Percentiles rank a stretch among this genome's conserved stretches.
phyloP scores from a whole-genome alignment of 2,797 vertebrate species.

The Sebastes melanostomus region DNA sequence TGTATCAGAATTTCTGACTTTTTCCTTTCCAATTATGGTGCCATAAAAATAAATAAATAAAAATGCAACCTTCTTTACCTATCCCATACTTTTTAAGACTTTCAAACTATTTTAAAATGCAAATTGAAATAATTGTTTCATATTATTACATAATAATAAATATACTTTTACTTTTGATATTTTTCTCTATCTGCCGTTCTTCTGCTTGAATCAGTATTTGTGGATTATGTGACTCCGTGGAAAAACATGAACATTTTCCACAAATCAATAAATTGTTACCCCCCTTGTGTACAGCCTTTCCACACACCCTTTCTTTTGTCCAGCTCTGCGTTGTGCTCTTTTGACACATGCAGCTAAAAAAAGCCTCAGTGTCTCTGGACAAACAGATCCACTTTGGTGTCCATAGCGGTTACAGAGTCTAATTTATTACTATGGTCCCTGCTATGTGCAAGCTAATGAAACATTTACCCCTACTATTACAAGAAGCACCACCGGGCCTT shows the following conservation, averaged over 20 bases:
- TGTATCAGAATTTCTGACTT: background rate
- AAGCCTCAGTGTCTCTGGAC: conserved; percentile 11
- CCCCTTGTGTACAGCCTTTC: background rate
- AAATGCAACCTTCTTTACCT: background rate
- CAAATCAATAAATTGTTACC: background rate
- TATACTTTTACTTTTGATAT: background rate
- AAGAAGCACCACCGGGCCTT: conserved; percentile 30
- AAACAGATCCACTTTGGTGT: conserved; percentile 24
- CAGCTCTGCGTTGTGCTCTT: conserved; percentile 11
- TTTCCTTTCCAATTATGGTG: background rate
- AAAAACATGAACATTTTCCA: too few relatives aligned
- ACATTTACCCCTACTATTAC: conserved; percentile 21
- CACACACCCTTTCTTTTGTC: background rate
- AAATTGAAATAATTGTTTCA: background rate
- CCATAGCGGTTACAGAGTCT: conserved; percentile 5
- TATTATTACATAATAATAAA: background rate
- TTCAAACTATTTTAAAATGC: background rate
- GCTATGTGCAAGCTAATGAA: conserved; percentile 29
- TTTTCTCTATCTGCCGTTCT: background rate
- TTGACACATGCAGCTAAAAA: conserved; percentile 25
- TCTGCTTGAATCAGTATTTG: too few relatives aligned
- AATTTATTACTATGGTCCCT: background rate
- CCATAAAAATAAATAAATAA: background rate
- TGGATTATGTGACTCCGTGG: too few relatives aligned
- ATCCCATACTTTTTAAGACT: background rate